Conservation (phyloP, 2,797 vertebrate genomes). For the Coranthus polyacanthus region DNA sequence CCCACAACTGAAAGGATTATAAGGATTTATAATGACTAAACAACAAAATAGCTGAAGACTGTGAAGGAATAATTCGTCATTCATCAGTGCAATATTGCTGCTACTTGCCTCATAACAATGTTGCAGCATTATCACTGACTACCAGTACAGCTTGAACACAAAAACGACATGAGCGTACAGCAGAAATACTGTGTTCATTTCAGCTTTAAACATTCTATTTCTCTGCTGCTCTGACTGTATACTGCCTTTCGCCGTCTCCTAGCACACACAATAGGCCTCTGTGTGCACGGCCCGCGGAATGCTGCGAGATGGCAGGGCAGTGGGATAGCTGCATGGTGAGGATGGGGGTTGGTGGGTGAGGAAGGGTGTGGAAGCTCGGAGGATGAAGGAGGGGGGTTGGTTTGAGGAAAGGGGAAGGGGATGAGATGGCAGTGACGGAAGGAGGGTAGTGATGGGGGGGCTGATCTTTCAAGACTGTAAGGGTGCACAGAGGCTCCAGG, state of each 20-base stretch:
- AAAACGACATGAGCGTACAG: slow-evolving; percentile 28
- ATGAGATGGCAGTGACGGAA: slow-evolving; percentile 74
- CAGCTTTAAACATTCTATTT: slow-evolving; percentile 65
- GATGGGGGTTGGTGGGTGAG: slow-evolving; percentile 84
- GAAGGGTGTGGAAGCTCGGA: slow-evolving; percentile 78
- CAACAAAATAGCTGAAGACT: slow-evolving; percentile 1
- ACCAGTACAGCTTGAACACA: background rate
- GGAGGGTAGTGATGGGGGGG: slow-evolving; percentile 53
- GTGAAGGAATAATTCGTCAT: slow-evolving; percentile 30
- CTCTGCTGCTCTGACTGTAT: slow-evolving; percentile 78
- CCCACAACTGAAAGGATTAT: too few relatives aligned
- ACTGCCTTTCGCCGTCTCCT: slow-evolving; percentile 71
- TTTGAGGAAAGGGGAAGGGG: slow-evolving; percentile 65
- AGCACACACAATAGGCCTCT: slow-evolving; percentile 87
- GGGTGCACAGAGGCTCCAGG: slow-evolving; percentile 85
- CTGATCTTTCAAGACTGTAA: slow-evolving; percentile 71
- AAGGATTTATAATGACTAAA: slow-evolving; percentile 5
- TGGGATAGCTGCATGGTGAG: slow-evolving; percentile 84
- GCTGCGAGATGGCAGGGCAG: slow-evolving; percentile 87
- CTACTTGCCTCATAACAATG: slow-evolving; percentile 2
- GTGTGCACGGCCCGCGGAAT: slow-evolving; percentile 87
- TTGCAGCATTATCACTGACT: slow-evolving; percentile 6
- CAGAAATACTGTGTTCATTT: slow-evolving; percentile 58
- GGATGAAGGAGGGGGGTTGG: slow-evolving; percentile 62
- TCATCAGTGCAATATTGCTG: slow-evolving; percentile 10